Conservation (phyloP, 2,113 vertebrate genomes). For the Hippocampus barbouri region DNA sequence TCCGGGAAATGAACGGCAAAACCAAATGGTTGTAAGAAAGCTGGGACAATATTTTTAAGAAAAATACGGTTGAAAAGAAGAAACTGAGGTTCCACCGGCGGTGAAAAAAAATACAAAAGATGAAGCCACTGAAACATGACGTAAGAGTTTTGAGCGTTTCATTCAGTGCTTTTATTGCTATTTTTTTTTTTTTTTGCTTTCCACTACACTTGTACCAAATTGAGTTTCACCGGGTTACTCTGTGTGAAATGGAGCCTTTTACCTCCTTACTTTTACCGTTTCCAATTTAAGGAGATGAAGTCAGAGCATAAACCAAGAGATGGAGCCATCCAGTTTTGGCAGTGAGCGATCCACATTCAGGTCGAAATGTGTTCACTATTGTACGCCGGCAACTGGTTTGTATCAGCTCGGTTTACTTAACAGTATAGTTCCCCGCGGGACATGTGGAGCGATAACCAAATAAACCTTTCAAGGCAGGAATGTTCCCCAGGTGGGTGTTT, state of each 20-base stretch:
- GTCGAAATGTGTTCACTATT: conserved; percentile 68
- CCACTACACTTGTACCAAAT: neutral
- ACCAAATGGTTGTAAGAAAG: too few species aligned
- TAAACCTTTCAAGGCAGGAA: conserved; percentile 71
- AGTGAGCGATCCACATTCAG: conserved; percentile 46
- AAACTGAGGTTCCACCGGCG: too few species aligned
- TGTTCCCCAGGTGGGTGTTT: conserved; percentile 62
- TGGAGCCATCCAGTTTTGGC: neutral
- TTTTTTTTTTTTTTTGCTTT: too few species aligned
- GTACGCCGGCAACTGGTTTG: conserved; percentile 69
- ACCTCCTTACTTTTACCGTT: neutral
- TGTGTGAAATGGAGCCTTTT: conserved; percentile 17
- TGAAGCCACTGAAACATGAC: too few species aligned
- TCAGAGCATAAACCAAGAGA: conserved; percentile 1
- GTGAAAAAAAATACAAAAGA: too few species aligned
- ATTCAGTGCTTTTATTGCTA: too few species aligned
- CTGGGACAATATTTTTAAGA: too few species aligned
- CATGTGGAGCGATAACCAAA: conserved; percentile 73
- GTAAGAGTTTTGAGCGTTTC: too few species aligned
- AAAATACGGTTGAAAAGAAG: too few species aligned
- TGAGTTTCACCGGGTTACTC: neutral
- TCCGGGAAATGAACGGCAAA: too few species aligned
- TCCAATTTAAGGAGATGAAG: neutral
- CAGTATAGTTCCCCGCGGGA: conserved; percentile 68
- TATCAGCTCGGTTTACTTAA: conserved; percentile 71